These are phyloP conservation scores for Parotia lawesii DNA, from an alignment of 2,113 vertebrate species.

Conservation along the genomic window DNA sequence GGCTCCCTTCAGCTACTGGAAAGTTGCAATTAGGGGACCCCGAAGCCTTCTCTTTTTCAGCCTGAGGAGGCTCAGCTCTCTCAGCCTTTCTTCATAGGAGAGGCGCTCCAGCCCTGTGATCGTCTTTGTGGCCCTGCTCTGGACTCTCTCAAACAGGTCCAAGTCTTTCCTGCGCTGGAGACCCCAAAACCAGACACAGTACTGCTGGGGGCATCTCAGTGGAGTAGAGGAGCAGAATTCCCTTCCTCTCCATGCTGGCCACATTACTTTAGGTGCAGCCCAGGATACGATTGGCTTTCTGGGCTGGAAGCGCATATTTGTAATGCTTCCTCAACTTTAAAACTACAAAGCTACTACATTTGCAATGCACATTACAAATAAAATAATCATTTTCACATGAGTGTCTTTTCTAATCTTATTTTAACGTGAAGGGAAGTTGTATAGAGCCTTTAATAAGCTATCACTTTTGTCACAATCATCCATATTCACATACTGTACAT, in stretches of 20 bases:
- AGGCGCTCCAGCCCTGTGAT: not conserved
- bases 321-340: conserved; percentile 17
- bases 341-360: conserved; percentile 12
- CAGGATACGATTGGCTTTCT: not conserved
- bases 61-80: not conserved
- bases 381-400: conserved; percentile 37
- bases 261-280: not conserved
- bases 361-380: not conserved
- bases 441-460: not conserved
- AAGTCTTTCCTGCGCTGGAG: not conserved
- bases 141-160: not conserved
- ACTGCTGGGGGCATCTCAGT: not conserved
- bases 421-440: conserved; percentile 2
- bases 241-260: not conserved
- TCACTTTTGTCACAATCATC: not conserved
- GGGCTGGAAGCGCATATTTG: accelerated
- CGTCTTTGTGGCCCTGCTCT: not conserved
- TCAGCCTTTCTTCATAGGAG: not conserved
- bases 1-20: not conserved
- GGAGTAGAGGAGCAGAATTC: not conserved
- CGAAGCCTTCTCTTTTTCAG: not conserved
- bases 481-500: not conserved
- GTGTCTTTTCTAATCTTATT: not conserved
- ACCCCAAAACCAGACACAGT: not conserved
- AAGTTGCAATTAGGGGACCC: not conserved